phyloP scores from a whole-genome alignment of 35 echinoderm and acorn worm genomes.

The Lytechinus pictus region DNA sequence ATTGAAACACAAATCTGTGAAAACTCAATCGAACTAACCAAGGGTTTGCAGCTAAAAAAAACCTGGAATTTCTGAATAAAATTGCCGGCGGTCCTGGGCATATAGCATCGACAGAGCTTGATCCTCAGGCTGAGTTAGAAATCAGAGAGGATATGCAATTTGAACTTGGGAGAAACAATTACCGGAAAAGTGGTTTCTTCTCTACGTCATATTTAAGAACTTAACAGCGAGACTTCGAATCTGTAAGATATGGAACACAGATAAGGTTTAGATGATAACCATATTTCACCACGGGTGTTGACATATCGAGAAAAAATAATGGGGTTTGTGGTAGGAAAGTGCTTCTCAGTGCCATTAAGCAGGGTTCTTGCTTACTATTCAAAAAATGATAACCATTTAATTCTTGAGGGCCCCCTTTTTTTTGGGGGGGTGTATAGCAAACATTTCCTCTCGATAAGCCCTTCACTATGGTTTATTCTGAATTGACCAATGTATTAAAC shows the following conservation, averaged over 20 bases:
- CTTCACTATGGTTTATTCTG: too few relatives aligned
- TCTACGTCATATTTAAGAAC: neutral
- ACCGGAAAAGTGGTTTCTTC: neutral
- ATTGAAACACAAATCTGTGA: too few relatives aligned
- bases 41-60: neutral
- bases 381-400: too few relatives aligned
- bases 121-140: neutral
- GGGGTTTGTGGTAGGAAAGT: neutral
- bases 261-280: neutral
- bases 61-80: neutral
- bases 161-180: neutral
- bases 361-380: too few relatives aligned
- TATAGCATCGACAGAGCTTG: neutral
- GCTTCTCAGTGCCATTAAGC: too few relatives aligned
- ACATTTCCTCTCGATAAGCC: too few relatives aligned
- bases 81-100: neutral
- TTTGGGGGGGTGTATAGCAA: neutral
- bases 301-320: neutral
- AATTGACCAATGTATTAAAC: too few relatives aligned
- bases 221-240: neutral
- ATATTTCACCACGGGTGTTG: neutral
- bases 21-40: too few relatives aligned
- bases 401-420: neutral
- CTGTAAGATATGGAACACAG: neutral
- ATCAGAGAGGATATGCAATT: neutral